Evolutionary conservation across 1,140 invertebrate species (phyloP).

Genomic region (Micrasema longulum): DNA sequence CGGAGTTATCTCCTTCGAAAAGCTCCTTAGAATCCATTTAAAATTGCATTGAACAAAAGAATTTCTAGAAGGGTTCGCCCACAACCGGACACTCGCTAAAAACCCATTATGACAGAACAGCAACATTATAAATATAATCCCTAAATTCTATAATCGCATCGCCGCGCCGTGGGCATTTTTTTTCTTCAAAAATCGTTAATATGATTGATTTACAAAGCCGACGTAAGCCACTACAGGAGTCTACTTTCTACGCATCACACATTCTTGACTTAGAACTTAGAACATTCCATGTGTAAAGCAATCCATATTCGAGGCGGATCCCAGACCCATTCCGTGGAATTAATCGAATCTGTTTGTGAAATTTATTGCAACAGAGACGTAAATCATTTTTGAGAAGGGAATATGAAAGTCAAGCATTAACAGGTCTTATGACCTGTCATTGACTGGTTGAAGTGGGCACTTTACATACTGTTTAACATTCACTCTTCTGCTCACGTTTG

Average conservation of each 20-base stretch:
- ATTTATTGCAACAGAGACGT: too few species aligned
- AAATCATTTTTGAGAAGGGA: too few species aligned
- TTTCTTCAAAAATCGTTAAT: slow-evolving; percentile 31
- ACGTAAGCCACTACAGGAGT: slow-evolving; percentile 4
- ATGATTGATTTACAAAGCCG: slow-evolving; percentile 22
- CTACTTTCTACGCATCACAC: slow-evolving; percentile 4
- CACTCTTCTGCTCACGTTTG: too few species aligned
- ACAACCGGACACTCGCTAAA: slow-evolving; percentile 13
- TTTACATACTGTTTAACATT: too few species aligned
- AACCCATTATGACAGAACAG: slow-evolving; percentile 21
- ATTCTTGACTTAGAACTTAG: too few species aligned
- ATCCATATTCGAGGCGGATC: too few species aligned
- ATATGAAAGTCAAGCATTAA: too few species aligned
- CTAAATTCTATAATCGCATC: slow-evolving; percentile 41
- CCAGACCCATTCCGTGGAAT: too few species aligned
- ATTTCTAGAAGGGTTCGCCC: slow-evolving; percentile 25
- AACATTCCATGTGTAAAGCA: too few species aligned
- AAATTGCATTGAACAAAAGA: slow-evolving; percentile 21
- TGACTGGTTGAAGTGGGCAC: too few species aligned
- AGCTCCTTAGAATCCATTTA: slow-evolving; percentile 23
- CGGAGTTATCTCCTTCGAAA: slow-evolving; percentile 1
- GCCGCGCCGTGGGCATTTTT: slow-evolving; percentile 32
- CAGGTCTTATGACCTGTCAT: too few species aligned
- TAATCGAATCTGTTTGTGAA: too few species aligned
- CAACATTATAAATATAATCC: slow-evolving; percentile 38